phyloP scores from a whole-genome alignment of 2,113 vertebrate species.

The Melospiza melodia region DNA sequence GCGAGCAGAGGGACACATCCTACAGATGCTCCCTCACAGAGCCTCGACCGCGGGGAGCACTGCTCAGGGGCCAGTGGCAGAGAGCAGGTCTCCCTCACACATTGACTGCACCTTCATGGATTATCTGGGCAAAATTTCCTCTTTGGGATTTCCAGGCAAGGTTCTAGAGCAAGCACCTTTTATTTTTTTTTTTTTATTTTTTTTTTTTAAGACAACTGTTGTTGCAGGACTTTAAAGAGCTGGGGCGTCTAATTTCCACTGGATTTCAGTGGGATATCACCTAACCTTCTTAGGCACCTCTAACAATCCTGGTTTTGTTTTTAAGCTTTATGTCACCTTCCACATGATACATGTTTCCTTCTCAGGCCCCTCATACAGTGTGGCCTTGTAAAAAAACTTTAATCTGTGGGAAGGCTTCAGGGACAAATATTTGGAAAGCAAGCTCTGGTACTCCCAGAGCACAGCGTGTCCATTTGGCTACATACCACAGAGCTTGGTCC shows the following conservation, averaged over 20 bases:
- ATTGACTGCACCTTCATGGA: fast-evolving
- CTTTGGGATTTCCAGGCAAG: background rate
- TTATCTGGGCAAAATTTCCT: background rate
- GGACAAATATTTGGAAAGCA: slow-evolving; percentile 5
- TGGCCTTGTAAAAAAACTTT: background rate
- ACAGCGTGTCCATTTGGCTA: background rate
- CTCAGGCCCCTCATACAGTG: background rate
- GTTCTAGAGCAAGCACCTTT: background rate
- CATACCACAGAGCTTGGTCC: background rate
- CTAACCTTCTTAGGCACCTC: background rate
- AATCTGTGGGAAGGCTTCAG: slow-evolving; percentile 6
- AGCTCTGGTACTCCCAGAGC: background rate
- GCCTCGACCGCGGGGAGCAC: fast-evolving
- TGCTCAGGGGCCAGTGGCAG: fast-evolving
- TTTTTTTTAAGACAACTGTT: background rate
- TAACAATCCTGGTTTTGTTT: background rate
- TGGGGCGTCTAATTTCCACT: background rate
- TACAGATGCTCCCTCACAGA: background rate
- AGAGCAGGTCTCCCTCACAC: background rate
- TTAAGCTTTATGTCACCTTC: background rate
- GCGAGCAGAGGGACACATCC: background rate
- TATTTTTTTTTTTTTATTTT: too few species aligned
- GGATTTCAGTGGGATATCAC: background rate
- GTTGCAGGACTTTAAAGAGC: background rate
- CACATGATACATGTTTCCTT: background rate